Conservation (phyloP, 2,888 invertebrate genomes). For the Eupithecia vulgata region DNA sequence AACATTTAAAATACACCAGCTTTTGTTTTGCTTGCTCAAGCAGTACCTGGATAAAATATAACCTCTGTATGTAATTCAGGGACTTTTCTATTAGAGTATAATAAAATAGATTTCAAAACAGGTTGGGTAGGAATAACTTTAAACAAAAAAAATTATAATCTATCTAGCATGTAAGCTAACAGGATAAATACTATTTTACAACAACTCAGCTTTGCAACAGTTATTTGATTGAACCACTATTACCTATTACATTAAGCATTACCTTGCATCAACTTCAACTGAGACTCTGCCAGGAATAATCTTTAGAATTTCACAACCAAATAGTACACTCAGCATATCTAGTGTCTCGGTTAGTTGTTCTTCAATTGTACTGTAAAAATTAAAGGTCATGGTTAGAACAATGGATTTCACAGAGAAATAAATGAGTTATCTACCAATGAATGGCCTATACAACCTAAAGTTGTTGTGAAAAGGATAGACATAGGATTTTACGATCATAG, state of each 20-base stretch:
- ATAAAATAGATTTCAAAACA: not conserved
- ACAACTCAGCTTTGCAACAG: not conserved
- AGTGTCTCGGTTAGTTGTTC: constrained; percentile 93
- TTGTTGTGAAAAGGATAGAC: no score
- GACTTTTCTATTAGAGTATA: not conserved
- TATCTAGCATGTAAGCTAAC: no score
- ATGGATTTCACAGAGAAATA: not conserved
- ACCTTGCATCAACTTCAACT: constrained; percentile 98
- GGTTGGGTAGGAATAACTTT: not conserved
- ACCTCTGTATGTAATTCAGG: not conserved
- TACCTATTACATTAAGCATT: constrained; percentile 25
- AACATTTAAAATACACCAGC: not conserved
- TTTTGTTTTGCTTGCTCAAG: not conserved
- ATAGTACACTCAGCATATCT: constrained; percentile 97
- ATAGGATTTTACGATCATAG: no score
- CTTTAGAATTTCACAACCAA: constrained; percentile 98
- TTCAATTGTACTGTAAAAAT: constrained; percentile 83
- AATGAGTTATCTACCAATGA: not conserved
- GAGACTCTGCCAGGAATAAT: constrained; percentile 98
- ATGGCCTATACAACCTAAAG: no score
- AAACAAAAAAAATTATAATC: not conserved
- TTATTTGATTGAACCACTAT: not conserved
- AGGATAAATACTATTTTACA: not conserved
- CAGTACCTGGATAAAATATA: not conserved
- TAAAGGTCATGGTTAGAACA: not conserved